Conservation (phyloP, 2,797 vertebrate genomes). For the Hybognathus amarus region DNA sequence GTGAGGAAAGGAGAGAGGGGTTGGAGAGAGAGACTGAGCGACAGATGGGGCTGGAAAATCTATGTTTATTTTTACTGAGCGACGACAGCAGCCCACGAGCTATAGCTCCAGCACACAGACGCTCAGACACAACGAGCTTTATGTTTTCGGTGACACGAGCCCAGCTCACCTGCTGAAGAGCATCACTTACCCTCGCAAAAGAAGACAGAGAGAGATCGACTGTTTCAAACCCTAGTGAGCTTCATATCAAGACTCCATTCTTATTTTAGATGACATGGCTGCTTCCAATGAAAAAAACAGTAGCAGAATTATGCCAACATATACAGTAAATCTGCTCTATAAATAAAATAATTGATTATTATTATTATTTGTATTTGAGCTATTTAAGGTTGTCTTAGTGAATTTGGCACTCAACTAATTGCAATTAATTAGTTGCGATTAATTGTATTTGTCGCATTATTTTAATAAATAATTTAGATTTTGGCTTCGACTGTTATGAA, state of each 20-base stretch:
- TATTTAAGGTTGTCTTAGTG: not conserved
- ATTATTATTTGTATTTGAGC: not conserved
- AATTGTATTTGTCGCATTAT: no score
- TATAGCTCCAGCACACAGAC: slow-evolving; percentile 13
- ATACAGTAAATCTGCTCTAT: not conserved
- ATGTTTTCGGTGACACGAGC: slow-evolving; percentile 7
- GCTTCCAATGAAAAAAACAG: not conserved
- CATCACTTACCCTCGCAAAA: slow-evolving; percentile 24
- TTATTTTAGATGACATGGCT: not conserved
- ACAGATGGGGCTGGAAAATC: slow-evolving; percentile 51
- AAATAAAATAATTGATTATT: not conserved
- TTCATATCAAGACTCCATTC: not conserved
- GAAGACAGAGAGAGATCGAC: not conserved
- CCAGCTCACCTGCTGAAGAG: slow-evolving; percentile 45
- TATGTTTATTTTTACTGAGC: slow-evolving; percentile 50
- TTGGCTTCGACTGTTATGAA: no score
- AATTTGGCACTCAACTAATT: not conserved
- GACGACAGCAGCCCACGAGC: slow-evolving; percentile 11
- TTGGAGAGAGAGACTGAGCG: slow-evolving; percentile 25
- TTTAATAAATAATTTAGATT: no score
- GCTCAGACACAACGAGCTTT: slow-evolving; percentile 31
- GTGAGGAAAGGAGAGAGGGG: not conserved
- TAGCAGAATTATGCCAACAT: not conserved
- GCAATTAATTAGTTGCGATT: not conserved
- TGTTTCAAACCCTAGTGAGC: not conserved